These are phyloP conservation scores for Yponomeuta malinellus DNA, from an alignment of 2,888 invertebrate species.

Conservation along the genomic window DNA sequence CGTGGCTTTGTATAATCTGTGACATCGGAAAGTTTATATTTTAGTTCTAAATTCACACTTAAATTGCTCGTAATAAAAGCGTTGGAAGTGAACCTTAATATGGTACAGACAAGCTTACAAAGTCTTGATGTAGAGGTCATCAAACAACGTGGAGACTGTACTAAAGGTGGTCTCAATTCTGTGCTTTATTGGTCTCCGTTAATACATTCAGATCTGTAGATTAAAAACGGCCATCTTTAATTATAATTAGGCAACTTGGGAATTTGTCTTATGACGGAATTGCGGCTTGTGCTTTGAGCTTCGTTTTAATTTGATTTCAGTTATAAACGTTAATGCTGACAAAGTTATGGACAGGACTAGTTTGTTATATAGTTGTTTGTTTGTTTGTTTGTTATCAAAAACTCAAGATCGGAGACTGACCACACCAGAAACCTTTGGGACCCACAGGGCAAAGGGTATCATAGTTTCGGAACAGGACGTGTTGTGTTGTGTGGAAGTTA, in stretches of 20 bases:
- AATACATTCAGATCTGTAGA: neutral
- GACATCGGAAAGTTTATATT: neutral
- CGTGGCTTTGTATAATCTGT: neutral
- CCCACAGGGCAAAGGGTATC: too few species aligned
- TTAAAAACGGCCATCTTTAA: conserved; percentile 1
- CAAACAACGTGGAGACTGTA: neutral
- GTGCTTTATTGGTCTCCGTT: neutral
- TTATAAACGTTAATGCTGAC: neutral
- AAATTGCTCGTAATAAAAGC: neutral
- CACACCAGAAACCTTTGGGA: too few species aligned
- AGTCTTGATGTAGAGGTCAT: neutral
- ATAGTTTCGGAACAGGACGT: too few species aligned
- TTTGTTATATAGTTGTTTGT: too few species aligned
- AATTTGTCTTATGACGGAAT: neutral
- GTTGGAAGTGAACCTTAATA: too few species aligned
- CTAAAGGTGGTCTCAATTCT: neutral
- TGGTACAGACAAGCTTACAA: neutral
- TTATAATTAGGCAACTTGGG: neutral
- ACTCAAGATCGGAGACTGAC: too few species aligned
- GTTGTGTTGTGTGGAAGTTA: too few species aligned
- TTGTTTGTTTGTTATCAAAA: too few species aligned
- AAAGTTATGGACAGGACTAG: neutral
- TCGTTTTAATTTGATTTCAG: neutral
- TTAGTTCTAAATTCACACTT: neutral
- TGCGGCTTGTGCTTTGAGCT: neutral